Percentiles rank a stretch among this genome's conserved stretches.
Conservation (phyloP, 2,888 invertebrate genomes). For the Diadegma fenestrale region DNA sequence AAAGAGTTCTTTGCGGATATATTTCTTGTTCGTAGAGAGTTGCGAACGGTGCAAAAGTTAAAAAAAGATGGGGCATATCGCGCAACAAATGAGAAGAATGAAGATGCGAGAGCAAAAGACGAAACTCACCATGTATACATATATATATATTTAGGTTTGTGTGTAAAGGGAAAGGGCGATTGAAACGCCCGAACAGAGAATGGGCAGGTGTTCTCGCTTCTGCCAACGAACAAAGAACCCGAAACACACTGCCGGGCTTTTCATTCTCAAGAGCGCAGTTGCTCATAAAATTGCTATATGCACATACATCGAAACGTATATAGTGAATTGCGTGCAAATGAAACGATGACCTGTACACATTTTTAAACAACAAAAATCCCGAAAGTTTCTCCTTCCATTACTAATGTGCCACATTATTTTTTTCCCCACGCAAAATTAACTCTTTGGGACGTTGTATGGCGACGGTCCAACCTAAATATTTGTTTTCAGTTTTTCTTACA, state of each 20-base stretch:
- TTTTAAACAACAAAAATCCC: neutral
- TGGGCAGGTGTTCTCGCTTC: slow-evolving; percentile 77
- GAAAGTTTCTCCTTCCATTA: neutral
- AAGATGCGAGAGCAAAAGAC: slow-evolving; percentile 38
- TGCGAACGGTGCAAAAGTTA: slow-evolving; percentile 45
- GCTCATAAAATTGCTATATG: neutral
- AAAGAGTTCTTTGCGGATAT: neutral
- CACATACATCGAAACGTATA: neutral
- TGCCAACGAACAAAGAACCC: slow-evolving; percentile 75
- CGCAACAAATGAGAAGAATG: slow-evolving; percentile 24
- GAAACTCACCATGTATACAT: neutral
- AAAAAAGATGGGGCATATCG: neutral
- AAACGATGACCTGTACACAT: slow-evolving; percentile 19
- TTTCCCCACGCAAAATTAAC: neutral
- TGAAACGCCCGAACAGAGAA: slow-evolving; percentile 70
- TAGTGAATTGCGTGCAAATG: neutral
- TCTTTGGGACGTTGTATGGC: no score
- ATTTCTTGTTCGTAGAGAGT: slow-evolving; percentile 17
- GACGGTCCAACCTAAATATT: no score
- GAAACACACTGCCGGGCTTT: slow-evolving; percentile 56
- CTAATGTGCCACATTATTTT: neutral
- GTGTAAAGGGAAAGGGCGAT: slow-evolving; percentile 58
- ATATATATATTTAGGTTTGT: neutral
- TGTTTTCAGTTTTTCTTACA: no score
- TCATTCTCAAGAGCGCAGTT: slow-evolving; percentile 24